phyloP scores from a whole-genome alignment of 23 tunicate genomes.

The Trididemnum nubilum region DNA sequence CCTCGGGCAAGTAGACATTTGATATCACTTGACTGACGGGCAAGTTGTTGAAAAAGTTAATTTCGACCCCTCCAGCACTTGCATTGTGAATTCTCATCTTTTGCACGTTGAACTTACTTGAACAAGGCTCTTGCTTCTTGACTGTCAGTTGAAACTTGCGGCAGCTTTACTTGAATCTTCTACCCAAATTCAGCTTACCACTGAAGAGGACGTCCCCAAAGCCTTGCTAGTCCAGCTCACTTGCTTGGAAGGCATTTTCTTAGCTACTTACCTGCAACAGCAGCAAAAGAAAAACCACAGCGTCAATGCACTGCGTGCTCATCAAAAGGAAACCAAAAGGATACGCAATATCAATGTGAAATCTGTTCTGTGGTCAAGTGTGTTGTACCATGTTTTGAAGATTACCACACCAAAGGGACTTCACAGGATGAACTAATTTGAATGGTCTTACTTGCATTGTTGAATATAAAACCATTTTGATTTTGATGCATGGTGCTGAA shows the following conservation, averaged over 20 bases:
- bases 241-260: too few relatives aligned
- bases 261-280: constrained; percentile 4
- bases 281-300: neutral
- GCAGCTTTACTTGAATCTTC: constrained; percentile 1
- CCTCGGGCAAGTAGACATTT: too few relatives aligned
- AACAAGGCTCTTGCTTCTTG: neutral
- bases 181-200: neutral
- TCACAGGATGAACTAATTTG: neutral
- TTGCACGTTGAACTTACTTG: neutral
- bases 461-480: neutral
- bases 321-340: neutral
- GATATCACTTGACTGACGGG: too few relatives aligned
- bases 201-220: neutral
- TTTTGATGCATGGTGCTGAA: neutral
- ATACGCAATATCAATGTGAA: neutral
- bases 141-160: neutral
- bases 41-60: too few relatives aligned
- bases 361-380: neutral
- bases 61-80: too few relatives aligned
- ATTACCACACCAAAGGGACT: constrained; percentile 1
- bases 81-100: neutral
- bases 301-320: neutral
- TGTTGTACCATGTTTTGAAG: neutral
- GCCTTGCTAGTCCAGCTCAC: neutral
- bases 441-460: neutral